phyloP scores from a whole-genome alignment of 1,140 invertebrate genomes.

The Nasonia giraulti region DNA sequence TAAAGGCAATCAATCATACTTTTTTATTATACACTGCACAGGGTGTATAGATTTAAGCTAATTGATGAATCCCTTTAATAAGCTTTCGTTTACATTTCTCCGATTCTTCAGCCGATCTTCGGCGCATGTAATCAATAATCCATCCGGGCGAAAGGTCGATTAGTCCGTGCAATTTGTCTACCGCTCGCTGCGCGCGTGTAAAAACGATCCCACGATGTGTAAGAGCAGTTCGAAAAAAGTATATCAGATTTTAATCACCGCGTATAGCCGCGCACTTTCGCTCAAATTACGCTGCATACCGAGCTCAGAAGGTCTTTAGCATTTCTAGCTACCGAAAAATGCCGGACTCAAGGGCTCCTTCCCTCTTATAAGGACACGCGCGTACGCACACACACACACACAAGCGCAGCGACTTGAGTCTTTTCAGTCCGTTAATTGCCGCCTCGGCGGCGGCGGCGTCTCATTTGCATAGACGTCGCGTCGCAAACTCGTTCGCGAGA shows the following conservation, averaged over 20 bases:
- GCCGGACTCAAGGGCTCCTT: background rate
- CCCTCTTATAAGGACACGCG: background rate
- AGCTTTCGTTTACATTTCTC: constrained; percentile 23
- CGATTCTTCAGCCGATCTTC: background rate
- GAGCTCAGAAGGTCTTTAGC: background rate
- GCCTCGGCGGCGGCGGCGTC: background rate
- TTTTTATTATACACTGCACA: constrained; percentile 8
- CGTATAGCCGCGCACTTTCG: too few relatives aligned
- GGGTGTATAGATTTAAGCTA: constrained; percentile 18
- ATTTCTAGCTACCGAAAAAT: constrained; percentile 19
- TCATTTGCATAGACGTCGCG: constrained; percentile 45
- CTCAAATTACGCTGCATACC: background rate
- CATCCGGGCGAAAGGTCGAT: background rate
- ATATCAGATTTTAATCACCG: background rate
- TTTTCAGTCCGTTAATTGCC: constrained; percentile 38
- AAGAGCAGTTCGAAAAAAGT: background rate
- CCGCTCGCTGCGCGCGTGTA: background rate
- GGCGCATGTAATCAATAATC: constrained; percentile 24
- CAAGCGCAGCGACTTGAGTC: background rate
- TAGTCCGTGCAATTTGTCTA: background rate
- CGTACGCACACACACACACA: too few relatives aligned
- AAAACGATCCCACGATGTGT: background rate
- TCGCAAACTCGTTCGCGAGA: constrained; percentile 41
- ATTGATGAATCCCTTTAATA: constrained; percentile 19
- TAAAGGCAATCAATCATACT: constrained; percentile 23